Evolutionary conservation across 1,140 invertebrate genomes (phyloP).

Genomic region (Protaetia brevitarsis): DNA sequence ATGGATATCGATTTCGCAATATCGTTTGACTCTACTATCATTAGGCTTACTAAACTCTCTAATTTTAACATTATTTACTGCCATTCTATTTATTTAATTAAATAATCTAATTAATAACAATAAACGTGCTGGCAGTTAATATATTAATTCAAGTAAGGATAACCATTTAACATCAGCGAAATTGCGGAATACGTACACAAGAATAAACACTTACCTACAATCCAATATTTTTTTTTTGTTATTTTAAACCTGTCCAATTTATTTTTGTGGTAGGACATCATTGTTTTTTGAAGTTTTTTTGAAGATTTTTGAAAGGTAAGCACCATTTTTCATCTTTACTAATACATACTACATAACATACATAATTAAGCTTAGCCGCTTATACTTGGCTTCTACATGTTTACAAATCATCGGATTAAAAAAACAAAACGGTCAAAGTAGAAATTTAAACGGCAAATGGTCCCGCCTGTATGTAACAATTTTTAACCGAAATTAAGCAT

Average conservation of each 20-base stretch:
- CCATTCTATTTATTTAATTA: no score
- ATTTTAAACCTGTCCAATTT: conserved; percentile 12
- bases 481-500: no score
- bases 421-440: not conserved
- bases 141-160: no score
- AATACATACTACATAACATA: no score
- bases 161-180: no score
- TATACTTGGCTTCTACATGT: not conserved
- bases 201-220: no score
- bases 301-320: conserved; percentile 22
- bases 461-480: no score
- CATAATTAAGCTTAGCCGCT: not conserved
- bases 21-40: not conserved
- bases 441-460: not conserved
- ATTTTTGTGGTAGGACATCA: conserved; percentile 12
- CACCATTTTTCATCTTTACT: conserved; percentile 15
- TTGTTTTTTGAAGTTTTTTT: conserved; percentile 18
- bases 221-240: not conserved
- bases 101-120: no score
- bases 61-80: no score
- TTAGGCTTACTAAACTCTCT: conserved; percentile 9
- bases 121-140: not conserved
- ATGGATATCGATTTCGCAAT: not conserved
- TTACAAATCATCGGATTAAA: not conserved
- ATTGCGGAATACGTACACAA: no score